Base-by-base conservation (phyloP, 2,113 vertebrate species). In the Aegithalos caudatus region DNA sequence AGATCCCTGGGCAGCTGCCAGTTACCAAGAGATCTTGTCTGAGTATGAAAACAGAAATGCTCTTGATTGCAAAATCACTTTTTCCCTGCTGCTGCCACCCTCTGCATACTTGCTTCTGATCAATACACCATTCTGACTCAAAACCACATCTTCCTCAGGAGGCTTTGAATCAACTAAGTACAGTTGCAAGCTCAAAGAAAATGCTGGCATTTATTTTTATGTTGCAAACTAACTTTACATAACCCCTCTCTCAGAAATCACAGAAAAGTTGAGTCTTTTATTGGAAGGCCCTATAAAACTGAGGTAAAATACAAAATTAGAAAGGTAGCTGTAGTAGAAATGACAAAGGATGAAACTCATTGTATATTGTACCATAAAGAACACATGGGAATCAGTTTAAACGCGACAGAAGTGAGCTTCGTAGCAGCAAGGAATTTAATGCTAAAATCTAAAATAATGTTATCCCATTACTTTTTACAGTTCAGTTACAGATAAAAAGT, bases 21-120 rank as follows among this genome's bases (percentile, higher is more conserved):
- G 79, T 92, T 83, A 88, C 67, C 47, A 37, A 51, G 10, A 69
- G 42, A 88, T 50, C 62, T 85, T 28, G 14, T 66, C 17, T 24
- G 85, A 88, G 66, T 93, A 90, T 94, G 67, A 54, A 92, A 95
- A 91, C 71, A 92, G 71, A 64, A 73, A 64, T 23, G 37, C 21
- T 92, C 33, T 72, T 92, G 74, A 82, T 54, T 69, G 67, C 37
- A 69, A 95, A 95, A 92, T 44, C 0, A 81, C 54, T 86, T 90
- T 61, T 80, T 71, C 27, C 62, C 67, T 84, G 47, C 72, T 78
- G 72, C 54, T 87, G 72, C 47, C 9, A 5, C 38, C 51, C 31
- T 81, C 40, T 33, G 42, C 18, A 20, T 3, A 4, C 31, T 54
- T 3, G 1, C 11, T 76, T 77, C 40, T 74, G 74, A 94, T 95